Evolutionary conservation across 2,888 invertebrate genomes (phyloP).

Genomic region (Charanyca ferruginea): DNA sequence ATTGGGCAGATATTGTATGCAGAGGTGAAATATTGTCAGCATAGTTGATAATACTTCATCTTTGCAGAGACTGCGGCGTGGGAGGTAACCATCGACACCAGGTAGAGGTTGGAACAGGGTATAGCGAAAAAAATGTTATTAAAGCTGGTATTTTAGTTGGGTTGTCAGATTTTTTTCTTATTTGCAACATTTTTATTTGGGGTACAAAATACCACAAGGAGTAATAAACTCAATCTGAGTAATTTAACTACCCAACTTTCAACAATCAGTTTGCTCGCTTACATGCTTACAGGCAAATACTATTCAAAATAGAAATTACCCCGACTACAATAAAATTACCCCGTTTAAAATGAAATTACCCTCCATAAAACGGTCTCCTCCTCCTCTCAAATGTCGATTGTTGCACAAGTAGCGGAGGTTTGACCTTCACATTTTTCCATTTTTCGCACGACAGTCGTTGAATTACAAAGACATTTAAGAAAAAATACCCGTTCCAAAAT

Average conservation of each 20-base stretch:
- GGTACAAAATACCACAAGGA: background rate
- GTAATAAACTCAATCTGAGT: background rate
- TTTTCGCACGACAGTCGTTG: too few species aligned
- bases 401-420: too few species aligned
- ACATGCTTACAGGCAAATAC: too few species aligned
- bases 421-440: too few species aligned
- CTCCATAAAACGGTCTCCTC: background rate
- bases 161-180: background rate
- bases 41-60: conserved; percentile 53
- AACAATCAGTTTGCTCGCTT: too few species aligned
- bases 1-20: conserved; percentile 62
- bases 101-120: conserved; percentile 17
- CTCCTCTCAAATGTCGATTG: too few species aligned
- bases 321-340: background rate
- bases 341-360: background rate
- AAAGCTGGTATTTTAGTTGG: background rate
- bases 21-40: conserved; percentile 52
- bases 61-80: conserved; percentile 60
- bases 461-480: too few species aligned
- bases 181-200: conserved; percentile 1
- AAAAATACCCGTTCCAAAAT: conserved; percentile 27
- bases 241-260: background rate
- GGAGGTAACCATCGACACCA: conserved; percentile 40
- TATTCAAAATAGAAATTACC: too few species aligned
- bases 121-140: background rate